Percentiles rank a stretch among this genome's conserved stretches.
These are phyloP conservation scores for Xyrauchen texanus DNA, from an alignment of 2,113 vertebrate species.

Conservation along the genomic window DNA sequence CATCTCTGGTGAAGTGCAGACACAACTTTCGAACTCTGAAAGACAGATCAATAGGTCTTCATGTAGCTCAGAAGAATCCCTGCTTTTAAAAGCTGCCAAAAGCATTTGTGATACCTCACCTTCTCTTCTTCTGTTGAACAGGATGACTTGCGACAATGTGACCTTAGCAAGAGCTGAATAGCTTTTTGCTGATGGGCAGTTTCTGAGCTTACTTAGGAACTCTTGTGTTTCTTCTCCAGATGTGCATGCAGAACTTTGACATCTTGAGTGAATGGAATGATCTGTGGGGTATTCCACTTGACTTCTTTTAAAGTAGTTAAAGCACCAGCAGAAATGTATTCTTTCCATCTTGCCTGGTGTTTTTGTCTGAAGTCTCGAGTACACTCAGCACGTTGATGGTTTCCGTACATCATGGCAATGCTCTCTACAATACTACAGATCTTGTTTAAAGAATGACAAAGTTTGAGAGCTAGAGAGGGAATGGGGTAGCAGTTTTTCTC, in stretches of 20 bases:
- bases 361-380: slow-evolving; percentile 1
- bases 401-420: slow-evolving; percentile 1
- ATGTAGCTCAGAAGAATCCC: slow-evolving; percentile 37
- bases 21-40: slow-evolving; percentile 42
- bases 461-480: slow-evolving; percentile 40
- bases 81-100: slow-evolving; percentile 38
- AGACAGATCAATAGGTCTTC: slow-evolving; percentile 39
- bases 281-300: slow-evolving; percentile 28
- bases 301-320: slow-evolving; percentile 15
- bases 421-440: slow-evolving; percentile 29
- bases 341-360: slow-evolving; percentile 22
- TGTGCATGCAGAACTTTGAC: slow-evolving; percentile 8
- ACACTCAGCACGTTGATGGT: neutral
- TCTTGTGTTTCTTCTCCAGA: slow-evolving; percentile 26
- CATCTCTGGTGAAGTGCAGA: slow-evolving; percentile 40
- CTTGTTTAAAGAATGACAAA: slow-evolving; percentile 30
- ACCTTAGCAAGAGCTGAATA: slow-evolving; percentile 44
- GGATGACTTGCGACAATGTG: slow-evolving; percentile 42
- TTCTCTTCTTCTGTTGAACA: slow-evolving; percentile 52
- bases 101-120: slow-evolving; percentile 49
- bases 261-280: slow-evolving; percentile 39
- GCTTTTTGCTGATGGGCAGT: slow-evolving; percentile 18
- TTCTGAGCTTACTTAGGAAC: slow-evolving; percentile 17
- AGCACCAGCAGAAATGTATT: slow-evolving; percentile 22
- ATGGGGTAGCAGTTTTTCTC: slow-evolving; percentile 13